Base-by-base conservation (phyloP, 2,888 invertebrate genomes). In the Cylindroiulus punctatus region DNA sequence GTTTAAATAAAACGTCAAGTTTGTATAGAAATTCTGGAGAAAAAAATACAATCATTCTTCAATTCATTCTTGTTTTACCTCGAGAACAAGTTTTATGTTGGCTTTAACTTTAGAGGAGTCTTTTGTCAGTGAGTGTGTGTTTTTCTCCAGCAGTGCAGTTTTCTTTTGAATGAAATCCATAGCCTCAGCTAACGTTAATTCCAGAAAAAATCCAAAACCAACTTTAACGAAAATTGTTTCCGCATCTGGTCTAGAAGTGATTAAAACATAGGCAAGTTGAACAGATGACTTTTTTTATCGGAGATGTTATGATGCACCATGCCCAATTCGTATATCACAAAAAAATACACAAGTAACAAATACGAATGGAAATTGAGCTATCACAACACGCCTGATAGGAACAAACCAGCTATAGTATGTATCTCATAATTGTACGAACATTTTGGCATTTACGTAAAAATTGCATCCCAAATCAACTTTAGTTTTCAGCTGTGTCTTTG, bases 381-480 rank as follows among this genome's bases (percentile, higher is more conserved):
- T 40, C 40, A 40, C 8, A 40, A 8, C 4, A 40, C 8, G 40
- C 40, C 8, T 40, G 40, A 26, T n/a, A 44, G 10, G 32, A 81
- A 40, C 22, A 81, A 57, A 84, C 83, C 4, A 52, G 86, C 30
- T n/a, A 83, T 10, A 84, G 10, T 8, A 42, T 84, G 17, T 44
- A 36, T 36, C 17, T 40, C 22, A 44, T 7, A 17, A 44, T 26
- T 10, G 32, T 84, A 57, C 22, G 83, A 92, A 91, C 85, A 96
- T 93, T 86, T 93, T 92, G 0, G 96, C 96, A 90, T 96, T 94
- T 90, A 95, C 94, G 89, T 95, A 97, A 88, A 96, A 95, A 90
- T 95, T 95, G 89, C 95, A 94, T n/a, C 97, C 97, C 44, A 97
- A 91, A 90, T 97, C 95, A 40, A 97, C 93, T 91, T 94, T 93